Conservation (phyloP, 2,113 vertebrate genomes). For the Corythornis madagascariensis region DNA sequence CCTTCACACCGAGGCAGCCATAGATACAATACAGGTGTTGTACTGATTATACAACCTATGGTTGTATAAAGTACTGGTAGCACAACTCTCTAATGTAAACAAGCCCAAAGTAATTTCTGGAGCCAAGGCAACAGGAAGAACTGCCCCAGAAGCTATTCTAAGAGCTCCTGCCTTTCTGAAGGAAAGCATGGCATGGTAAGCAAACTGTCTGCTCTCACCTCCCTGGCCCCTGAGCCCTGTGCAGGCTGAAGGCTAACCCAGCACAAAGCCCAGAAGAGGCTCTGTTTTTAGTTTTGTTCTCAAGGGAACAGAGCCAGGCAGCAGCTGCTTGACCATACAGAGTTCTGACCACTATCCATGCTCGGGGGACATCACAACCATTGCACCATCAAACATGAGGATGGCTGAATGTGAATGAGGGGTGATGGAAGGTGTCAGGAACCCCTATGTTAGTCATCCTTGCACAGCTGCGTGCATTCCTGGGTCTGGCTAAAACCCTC, state of each 20-base stretch:
- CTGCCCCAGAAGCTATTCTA: background rate
- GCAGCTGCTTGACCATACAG: background rate
- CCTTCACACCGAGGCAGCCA: background rate
- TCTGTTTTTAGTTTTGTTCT: background rate
- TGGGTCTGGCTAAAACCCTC: background rate
- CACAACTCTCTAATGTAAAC: conserved; percentile 49
- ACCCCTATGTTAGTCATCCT: background rate
- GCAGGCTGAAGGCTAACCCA: background rate
- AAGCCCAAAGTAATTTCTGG: conserved; percentile 14
- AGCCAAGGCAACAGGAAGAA: conserved; percentile 52
- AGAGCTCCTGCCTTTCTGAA: background rate
- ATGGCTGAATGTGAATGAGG: accelerated
- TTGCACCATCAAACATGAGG: accelerated
- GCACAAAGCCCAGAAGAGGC: background rate
- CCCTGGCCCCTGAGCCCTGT: background rate
- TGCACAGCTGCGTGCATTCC: accelerated
- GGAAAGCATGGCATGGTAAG: background rate
- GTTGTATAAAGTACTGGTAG: conserved; percentile 48
- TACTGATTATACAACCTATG: background rate
- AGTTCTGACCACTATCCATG: background rate
- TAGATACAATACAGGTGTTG: conserved; percentile 42
- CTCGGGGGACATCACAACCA: accelerated
- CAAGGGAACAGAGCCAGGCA: background rate
- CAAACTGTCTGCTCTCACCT: background rate
- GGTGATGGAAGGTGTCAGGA: background rate